A percentile compares a stretch with the other conserved stretches of the same genome.
phyloP scores from a whole-genome alignment of 2,797 vertebrate species.

The Hoplostethus mediterraneus region DNA sequence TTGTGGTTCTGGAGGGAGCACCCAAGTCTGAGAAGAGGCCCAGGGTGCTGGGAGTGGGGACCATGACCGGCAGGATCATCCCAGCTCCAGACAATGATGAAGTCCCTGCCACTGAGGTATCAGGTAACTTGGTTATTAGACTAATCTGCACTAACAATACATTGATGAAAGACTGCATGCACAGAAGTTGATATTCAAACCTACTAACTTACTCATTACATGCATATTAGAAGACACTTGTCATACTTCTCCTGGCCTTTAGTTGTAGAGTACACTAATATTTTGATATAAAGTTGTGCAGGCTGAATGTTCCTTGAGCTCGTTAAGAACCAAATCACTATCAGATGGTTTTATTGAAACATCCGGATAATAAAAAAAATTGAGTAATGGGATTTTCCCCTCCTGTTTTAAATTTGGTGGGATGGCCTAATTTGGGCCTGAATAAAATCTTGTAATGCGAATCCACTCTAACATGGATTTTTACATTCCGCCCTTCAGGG shows the following conservation, averaged over 20 bases:
- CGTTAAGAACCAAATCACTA: not conserved
- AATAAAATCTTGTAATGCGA: no score
- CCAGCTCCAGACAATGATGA: slow-evolving; percentile 72
- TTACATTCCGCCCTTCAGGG: slow-evolving; percentile 69
- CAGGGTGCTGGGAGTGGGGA: slow-evolving; percentile 79
- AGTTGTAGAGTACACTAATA: not conserved
- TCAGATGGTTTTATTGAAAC: not conserved
- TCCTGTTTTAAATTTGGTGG: not conserved
- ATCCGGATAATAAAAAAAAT: not conserved
- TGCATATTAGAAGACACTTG: not conserved
- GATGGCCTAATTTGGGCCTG: no score
- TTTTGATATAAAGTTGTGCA: not conserved
- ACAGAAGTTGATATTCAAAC: not conserved
- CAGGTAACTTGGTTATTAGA: slow-evolving; percentile 27
- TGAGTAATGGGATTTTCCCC: not conserved
- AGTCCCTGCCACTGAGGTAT: slow-evolving; percentile 70
- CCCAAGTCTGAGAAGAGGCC: slow-evolving; percentile 74
- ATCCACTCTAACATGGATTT: slow-evolving; percentile 40
- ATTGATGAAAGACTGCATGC: not conserved
- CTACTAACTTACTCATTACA: no score
- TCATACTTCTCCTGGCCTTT: not conserved
- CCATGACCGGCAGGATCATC: slow-evolving; percentile 76
- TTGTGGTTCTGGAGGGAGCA: slow-evolving; percentile 81
- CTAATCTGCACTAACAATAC: not conserved
- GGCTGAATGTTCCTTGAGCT: not conserved